Conservation (phyloP, 2,888 invertebrate genomes). For the Harpagoxenus sublaevis region DNA sequence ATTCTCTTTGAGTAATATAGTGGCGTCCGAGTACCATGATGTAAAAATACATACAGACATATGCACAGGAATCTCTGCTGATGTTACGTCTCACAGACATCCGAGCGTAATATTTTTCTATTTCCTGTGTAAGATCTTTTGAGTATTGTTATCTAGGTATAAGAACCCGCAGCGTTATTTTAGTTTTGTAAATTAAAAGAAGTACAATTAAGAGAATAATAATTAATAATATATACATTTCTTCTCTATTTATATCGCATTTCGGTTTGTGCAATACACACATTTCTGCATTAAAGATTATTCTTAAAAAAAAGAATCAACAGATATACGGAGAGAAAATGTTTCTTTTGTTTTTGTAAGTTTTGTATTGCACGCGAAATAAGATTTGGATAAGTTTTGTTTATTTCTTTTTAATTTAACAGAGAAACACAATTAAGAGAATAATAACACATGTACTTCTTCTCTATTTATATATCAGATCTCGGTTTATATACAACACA, state of each 20-base stretch:
- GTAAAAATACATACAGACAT: slow-evolving; percentile 29
- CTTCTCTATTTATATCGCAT: background rate
- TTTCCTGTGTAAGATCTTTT: background rate
- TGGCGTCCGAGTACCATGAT: background rate
- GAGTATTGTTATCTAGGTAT: background rate
- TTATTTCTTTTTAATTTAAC: background rate
- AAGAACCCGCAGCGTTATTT: background rate
- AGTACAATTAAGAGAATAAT: background rate
- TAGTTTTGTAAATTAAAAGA: background rate
- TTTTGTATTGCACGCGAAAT: background rate
- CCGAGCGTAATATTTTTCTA: slow-evolving; percentile 26
- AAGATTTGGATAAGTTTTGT: background rate
- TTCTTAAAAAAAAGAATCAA: background rate
- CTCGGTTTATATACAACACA: background rate
- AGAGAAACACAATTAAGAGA: background rate
- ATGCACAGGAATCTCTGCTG: slow-evolving; percentile 13
- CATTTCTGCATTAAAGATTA: background rate
- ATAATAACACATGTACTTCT: background rate
- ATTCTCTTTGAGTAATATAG: slow-evolving; percentile 55
- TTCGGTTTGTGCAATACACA: background rate
- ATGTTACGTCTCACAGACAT: slow-evolving; percentile 19
- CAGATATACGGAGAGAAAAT: background rate
- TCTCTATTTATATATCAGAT: background rate
- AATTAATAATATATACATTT: background rate
- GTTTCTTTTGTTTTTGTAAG: background rate